phyloP scores from a whole-genome alignment of 2,888 invertebrate species.

The Eupithecia exiguata region DNA sequence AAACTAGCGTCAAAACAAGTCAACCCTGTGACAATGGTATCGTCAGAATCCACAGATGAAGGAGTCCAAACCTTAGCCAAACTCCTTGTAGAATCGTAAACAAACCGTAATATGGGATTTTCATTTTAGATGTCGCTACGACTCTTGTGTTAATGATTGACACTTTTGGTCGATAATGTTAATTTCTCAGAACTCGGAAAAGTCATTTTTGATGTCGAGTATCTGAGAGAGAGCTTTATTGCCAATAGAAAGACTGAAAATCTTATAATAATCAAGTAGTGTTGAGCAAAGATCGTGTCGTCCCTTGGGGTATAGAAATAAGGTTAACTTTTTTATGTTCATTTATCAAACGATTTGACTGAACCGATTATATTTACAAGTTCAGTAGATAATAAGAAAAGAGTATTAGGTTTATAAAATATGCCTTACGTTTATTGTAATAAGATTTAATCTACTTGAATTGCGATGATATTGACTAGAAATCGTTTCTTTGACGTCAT shows the following conservation, averaged over 20 bases:
- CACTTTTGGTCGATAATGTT: not conserved
- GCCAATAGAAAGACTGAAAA: not conserved
- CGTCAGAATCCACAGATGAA: not conserved
- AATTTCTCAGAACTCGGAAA: slow-evolving; percentile 11
- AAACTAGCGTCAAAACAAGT: too few relatives aligned
- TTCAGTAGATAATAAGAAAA: slow-evolving; percentile 14
- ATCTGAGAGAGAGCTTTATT: not conserved
- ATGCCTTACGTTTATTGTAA: slow-evolving; percentile 45
- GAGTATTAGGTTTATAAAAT: slow-evolving; percentile 20
- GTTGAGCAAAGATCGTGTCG: not conserved
- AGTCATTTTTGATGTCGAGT: slow-evolving; percentile 17
- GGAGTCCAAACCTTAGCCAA: not conserved
- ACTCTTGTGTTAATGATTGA: not conserved
- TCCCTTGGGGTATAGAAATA: not conserved
- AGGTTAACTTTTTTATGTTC: slow-evolving; percentile 10
- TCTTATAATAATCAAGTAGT: not conserved
- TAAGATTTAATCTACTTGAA: slow-evolving; percentile 35
- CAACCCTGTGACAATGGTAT: not conserved
- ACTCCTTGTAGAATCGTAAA: too few relatives aligned
- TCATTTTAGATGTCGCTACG: not conserved
- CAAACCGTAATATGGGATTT: not conserved
- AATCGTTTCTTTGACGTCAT: slow-evolving; percentile 54
- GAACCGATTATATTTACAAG: slow-evolving; percentile 19
- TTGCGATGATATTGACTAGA: slow-evolving; percentile 37
- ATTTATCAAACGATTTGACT: slow-evolving; percentile 10